A percentile compares a stretch with the other conserved stretches of the same genome.
phyloP scores from a whole-genome alignment of 2,113 vertebrate genomes.

The Xenopus laevis region DNA sequence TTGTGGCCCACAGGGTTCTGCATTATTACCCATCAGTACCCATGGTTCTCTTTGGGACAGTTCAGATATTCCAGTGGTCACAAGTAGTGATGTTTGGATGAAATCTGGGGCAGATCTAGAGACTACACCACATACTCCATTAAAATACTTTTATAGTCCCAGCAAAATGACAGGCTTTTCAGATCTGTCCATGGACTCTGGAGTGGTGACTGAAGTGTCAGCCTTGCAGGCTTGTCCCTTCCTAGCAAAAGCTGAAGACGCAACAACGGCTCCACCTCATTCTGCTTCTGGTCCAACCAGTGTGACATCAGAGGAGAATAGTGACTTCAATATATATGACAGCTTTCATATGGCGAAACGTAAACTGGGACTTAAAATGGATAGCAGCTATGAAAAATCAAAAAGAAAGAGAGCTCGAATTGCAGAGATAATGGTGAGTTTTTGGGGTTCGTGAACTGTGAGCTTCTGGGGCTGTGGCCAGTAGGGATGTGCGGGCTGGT shows the following conservation, averaged over 20 bases:
- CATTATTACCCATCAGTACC: background rate
- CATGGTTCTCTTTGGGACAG: background rate
- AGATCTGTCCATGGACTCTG: constrained; percentile 4
- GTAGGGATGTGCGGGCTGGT: no score
- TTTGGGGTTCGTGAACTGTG: no score
- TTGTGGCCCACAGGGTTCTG: background rate
- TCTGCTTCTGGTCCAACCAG: background rate
- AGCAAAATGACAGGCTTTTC: background rate
- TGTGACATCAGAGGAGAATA: background rate
- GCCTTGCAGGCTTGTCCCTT: background rate
- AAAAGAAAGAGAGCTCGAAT: constrained; percentile 52
- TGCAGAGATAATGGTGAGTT: constrained; percentile 12
- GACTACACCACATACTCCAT: fast-evolving
- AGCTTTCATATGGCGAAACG: constrained; percentile 48
- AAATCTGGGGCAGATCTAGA: constrained; percentile 50
- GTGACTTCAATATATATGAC: background rate
- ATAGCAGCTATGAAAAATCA: constrained; percentile 47
- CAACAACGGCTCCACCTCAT: background rate
- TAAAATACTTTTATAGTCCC: fast-evolving
- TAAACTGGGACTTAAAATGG: constrained; percentile 54
- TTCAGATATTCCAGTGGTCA: background rate
- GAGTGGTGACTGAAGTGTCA: background rate
- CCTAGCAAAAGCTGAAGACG: fast-evolving
- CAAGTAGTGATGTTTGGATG: constrained; percentile 53
- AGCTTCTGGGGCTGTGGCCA: no score